Evolutionary conservation across 2,888 invertebrate species (phyloP), one percentile per base, ranked within the genome.

Genomic region (Pachycephus smyrnensis): DNA sequence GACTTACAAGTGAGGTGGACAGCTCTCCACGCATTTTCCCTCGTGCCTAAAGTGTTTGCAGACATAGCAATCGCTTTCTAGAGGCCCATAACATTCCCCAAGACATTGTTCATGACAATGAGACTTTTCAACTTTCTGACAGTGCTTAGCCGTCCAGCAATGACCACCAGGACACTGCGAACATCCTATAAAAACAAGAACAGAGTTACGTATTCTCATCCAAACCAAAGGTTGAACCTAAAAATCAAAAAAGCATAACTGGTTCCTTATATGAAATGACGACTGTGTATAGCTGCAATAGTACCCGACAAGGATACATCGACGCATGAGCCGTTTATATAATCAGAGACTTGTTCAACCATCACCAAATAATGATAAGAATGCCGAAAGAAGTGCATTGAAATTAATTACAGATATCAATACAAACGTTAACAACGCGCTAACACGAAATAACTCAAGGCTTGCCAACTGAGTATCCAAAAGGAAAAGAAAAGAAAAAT

Each of bases 31-130:
- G 87, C 96, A 96, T 69, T 87, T 90, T 0, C 93, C 93, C 73
- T 93, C 91, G 88, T 94, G 90, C 6, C 84, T 85, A 81, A 84
- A 93, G 82, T 94, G 89, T 75, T 93, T 93, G 88, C 98, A 98
- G 0, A 95, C 94, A 69, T 93, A 92, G 88, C 98, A 98, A 30
- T 90, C 86, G 0, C 92, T 90, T 73, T 93, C 89, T 4, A 92
- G 88, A 0, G 89, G 86, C 73, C 93, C 92, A 4, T 86, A 91
- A 83, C 98, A 97, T 40, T 97, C 97, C 1, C 96, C 97, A 11
- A 97, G 90, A 89, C 98, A 98, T 88, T 96, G 94, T 1, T 92
- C 89, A 89, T 96, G 94, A 88, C 98, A 98, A 75, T 86, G 83
- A 32, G 91, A 90, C n/a, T 91, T 92, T 68, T 92, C 88, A 74